These are phyloP conservation scores for Phorcus lineatus DNA, from an alignment of 2,888 invertebrate genomes.

Conservation along the genomic window DNA sequence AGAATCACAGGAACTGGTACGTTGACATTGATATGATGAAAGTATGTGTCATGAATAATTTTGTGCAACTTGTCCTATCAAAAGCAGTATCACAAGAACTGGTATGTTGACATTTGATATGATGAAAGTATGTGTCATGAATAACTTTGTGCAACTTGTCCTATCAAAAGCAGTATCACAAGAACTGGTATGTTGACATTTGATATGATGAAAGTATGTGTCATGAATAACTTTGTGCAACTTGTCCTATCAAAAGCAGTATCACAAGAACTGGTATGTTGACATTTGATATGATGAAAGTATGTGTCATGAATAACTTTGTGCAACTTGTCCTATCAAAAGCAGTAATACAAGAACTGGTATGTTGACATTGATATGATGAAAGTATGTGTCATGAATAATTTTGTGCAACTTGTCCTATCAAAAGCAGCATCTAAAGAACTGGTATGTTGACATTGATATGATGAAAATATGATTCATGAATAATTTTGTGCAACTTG, in stretches of 20 bases:
- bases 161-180: slow-evolving; percentile 46
- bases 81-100: slow-evolving; percentile 48
- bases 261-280: slow-evolving; percentile 50
- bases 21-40: not conserved
- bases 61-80: slow-evolving; percentile 42
- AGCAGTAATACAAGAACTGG: slow-evolving; percentile 49
- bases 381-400: no score
- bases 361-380: slow-evolving; percentile 28
- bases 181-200: slow-evolving; percentile 46
- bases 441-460: slow-evolving; percentile 41
- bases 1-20: slow-evolving; percentile 52
- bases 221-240: slow-evolving; percentile 14
- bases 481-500: slow-evolving; percentile 32
- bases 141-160: slow-evolving; percentile 34
- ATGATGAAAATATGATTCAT: no score
- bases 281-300: no score
- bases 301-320: no score
- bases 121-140: no score
- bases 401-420: slow-evolving; percentile 46
- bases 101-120: slow-evolving; percentile 37
- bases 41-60: no score
- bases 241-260: slow-evolving; percentile 47
- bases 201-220: no score
- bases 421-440: slow-evolving; percentile 48
- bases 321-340: slow-evolving; percentile 45